Base-by-base conservation (phyloP, 1,140 invertebrate species). In the Pectinophora gossypiella region DNA sequence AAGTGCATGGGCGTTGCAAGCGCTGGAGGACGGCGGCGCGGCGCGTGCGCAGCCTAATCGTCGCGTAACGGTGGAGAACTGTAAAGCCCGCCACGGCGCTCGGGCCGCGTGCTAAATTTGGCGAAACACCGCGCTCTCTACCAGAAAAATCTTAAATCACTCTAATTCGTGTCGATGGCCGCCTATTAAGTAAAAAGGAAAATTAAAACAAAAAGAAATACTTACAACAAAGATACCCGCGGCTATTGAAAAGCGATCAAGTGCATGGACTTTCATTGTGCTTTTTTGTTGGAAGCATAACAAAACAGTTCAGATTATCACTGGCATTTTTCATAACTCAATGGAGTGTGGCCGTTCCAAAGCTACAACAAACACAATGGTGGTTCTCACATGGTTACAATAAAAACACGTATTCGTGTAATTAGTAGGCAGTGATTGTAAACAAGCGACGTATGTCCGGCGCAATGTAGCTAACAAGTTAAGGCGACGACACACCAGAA, bases 51-150 rank as follows among this genome's bases (percentile, higher is more conserved):
- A 51, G 50, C 65, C 72, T 86, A 83, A 82, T 86, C 76, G 72
- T 54, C 77, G 76, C 76, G 77, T 86, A 86, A 86, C 83, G 80
- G 83, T 80, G 76, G 81, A 76, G 67, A 80, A 85, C 81, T 82
- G 80, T 85, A 84, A 76, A 84, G 76, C 71, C 56, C 74, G 71
- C 79, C 68, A 79, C 72, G 77, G 78, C 64, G 66, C 68, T 72
- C 77, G 77, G 67, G 57, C 70, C 72, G 69, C 78, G 79, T 82
- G 79, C 80, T 84, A 84, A 86, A 85, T 85, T 84, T 85, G 76
- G 76, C 81, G 81, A 86, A 86, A 86, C 77, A 84, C 70, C 63
- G 71, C 66, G 64, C 69, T 78, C 68, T 76, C 61, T 78, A 83
- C 75, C 79, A 80, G 77, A 74, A 86, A 81, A 76, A 74, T 80